Conservation (phyloP, 2,888 invertebrate species). For the Mechanitis messenoides region DNA sequence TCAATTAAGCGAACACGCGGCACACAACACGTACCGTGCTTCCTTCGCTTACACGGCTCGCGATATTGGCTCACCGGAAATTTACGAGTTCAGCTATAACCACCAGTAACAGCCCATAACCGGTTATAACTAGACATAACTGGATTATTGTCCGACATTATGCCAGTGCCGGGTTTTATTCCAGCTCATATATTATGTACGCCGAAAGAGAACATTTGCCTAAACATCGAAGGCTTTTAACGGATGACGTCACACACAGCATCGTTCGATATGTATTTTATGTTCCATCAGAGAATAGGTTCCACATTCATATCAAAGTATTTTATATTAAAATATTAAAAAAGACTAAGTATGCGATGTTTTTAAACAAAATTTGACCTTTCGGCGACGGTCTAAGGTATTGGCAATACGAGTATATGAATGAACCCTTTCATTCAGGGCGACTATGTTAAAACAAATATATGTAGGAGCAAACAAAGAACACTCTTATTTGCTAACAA, state of each 20-base stretch:
- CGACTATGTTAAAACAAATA: not conserved
- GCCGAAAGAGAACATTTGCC: conserved; percentile 26
- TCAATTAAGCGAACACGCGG: conserved; percentile 55
- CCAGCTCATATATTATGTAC: conserved; percentile 22
- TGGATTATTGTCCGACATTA: conserved; percentile 43
- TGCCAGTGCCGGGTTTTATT: conserved; percentile 30
- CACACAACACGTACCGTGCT: conserved; percentile 35
- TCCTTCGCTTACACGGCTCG: conserved; percentile 37
- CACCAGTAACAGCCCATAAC: conserved; percentile 35
- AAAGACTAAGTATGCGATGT: not conserved
- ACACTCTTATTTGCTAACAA: too few species aligned
- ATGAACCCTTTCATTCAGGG: not conserved
- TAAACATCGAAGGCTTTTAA: conserved; percentile 29
- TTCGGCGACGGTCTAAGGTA: not conserved
- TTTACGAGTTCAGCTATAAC: conserved; percentile 48
- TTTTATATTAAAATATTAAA: too few species aligned
- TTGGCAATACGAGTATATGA: not conserved
- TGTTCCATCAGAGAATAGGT: conserved; percentile 6
- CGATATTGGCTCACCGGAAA: conserved; percentile 63
- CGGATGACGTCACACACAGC: conserved; percentile 23
- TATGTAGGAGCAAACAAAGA: not conserved
- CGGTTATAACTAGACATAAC: conserved; percentile 53
- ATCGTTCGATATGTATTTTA: conserved; percentile 25
- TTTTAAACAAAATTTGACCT: not conserved
- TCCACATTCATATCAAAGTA: not conserved